These are phyloP conservation scores for Eucriotettix oculatus DNA, from an alignment of 2,888 invertebrate species.

Conservation along the genomic window DNA sequence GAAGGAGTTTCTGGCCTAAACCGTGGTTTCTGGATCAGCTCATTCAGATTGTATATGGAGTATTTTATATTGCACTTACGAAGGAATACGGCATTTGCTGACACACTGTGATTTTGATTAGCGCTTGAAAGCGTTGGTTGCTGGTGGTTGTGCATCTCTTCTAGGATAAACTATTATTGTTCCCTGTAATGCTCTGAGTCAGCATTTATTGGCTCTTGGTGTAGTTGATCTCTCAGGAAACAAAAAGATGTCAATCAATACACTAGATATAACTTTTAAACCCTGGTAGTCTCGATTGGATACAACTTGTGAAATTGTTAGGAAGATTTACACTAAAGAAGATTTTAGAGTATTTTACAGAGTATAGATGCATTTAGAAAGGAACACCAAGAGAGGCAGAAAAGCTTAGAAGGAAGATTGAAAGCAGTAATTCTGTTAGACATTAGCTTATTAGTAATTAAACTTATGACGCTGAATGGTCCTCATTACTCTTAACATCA, in stretches of 20 bases:
- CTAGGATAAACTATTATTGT: conserved; percentile 92
- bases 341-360: conserved; percentile 82
- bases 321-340: conserved; percentile 60
- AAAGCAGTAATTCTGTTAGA: no score
- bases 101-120: conserved; percentile 47
- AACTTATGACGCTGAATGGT: no score
- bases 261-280: conserved; percentile 51
- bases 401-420: no score
- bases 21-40: conserved; percentile 88
- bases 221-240: conserved; percentile 23
- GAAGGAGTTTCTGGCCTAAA: conserved; percentile 83
- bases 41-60: conserved; percentile 57
- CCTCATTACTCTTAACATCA: no score
- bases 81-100: conserved; percentile 70
- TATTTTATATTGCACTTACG: conserved; percentile 86
- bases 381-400: no score
- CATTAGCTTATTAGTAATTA: no score
- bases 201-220: conserved; percentile 90
- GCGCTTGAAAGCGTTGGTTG: conserved; percentile 60
- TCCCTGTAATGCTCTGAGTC: conserved; percentile 91
- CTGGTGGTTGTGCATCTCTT: conserved; percentile 79
- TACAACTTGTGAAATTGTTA: conserved; percentile 57
- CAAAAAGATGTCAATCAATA: conserved; percentile 43
- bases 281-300: conserved; percentile 43
- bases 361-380: no score